Base-by-base conservation (phyloP, 2,888 invertebrate genomes). In the Acholoe squamosa region DNA sequence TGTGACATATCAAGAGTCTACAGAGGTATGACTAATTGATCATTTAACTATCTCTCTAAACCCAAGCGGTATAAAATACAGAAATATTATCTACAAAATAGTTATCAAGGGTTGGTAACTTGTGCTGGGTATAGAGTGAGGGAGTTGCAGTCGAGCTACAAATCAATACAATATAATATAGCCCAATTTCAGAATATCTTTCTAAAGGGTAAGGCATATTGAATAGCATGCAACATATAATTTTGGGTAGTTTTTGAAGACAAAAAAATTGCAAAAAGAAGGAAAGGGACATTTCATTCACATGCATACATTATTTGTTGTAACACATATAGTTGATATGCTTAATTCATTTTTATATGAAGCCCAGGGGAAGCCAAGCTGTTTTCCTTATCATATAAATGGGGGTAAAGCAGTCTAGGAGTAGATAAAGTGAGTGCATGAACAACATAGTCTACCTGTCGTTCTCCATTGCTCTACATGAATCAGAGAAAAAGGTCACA, bases 401-500 rank as follows among this genome's bases (percentile, higher is more conserved):
- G 61, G 61, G n/a, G n/a, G 61, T 61, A 3, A 61, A 61, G 61
- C 61, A 19, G 19, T 61, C 61, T 61, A 61, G 19, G n/a, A 19
- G 61, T 61, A 19, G n/a, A 61, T 61, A n/a, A 61, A 3, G 61
- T 61, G 61, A 19, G 61, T 43, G 61, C 61, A 61, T n/a, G 61
- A 61, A n/a, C 61, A 61, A 14, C 22, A 61, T n/a, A 7, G 43
- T 61, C 61, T 61, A 61, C 61, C 61, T 61, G 61, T 61, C 19
- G 22, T 61, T n/a, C 22, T 61, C 61, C 61, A 61, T 61, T 61
- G 61, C 61, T 61, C 61, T 61, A 61, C 19, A 19, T 19, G 61
- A 61, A 61, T 61, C 61, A 61, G 61, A 61, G 61, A 61, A 61
- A 61, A 61, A 43, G 22, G 61, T 61, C 19, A 61, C 61, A 61